Conservation (phyloP, 2,113 vertebrate genomes). For the Takifugu bimaculatus region DNA sequence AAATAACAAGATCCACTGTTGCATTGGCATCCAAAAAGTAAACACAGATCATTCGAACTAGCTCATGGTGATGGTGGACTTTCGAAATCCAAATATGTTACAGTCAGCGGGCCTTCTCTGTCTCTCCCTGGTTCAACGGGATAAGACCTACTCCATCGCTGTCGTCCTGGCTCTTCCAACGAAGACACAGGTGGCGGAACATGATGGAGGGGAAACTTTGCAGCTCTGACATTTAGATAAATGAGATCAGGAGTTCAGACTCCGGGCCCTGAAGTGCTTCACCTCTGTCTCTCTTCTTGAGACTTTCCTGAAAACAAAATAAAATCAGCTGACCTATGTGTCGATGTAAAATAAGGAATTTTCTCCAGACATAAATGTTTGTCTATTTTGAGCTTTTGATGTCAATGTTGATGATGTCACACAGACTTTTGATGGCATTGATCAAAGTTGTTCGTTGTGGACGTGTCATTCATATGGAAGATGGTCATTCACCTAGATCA, state of each 20-base stretch:
- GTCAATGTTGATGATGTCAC: background rate
- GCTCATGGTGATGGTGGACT: too few species aligned
- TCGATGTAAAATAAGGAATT: background rate
- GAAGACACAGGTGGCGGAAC: conserved; percentile 26
- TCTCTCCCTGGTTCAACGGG: conserved; percentile 20
- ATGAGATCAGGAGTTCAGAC: conserved; percentile 21
- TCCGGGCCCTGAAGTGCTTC: background rate
- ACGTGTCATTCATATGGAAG: conserved; percentile 4
- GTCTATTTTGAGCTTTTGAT: too few species aligned
- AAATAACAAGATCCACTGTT: too few species aligned
- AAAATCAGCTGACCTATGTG: background rate
- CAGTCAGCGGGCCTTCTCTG: background rate
- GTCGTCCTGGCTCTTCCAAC: conserved; percentile 25
- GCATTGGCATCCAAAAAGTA: too few species aligned
- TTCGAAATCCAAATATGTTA: background rate
- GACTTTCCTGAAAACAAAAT: conserved; percentile 1
- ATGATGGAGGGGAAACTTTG: conserved; percentile 45
- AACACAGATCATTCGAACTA: too few species aligned
- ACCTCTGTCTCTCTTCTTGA: conserved; percentile 1
- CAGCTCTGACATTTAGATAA: conserved; percentile 50
- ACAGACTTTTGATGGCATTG: background rate
- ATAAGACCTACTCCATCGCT: conserved; percentile 39
- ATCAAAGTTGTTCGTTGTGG: too few species aligned
- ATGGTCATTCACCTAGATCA: conserved; percentile 34
- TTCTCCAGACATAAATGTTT: background rate